phyloP scores from a whole-genome alignment of 2,888 invertebrate genomes.

The Dascillus cervinus region DNA sequence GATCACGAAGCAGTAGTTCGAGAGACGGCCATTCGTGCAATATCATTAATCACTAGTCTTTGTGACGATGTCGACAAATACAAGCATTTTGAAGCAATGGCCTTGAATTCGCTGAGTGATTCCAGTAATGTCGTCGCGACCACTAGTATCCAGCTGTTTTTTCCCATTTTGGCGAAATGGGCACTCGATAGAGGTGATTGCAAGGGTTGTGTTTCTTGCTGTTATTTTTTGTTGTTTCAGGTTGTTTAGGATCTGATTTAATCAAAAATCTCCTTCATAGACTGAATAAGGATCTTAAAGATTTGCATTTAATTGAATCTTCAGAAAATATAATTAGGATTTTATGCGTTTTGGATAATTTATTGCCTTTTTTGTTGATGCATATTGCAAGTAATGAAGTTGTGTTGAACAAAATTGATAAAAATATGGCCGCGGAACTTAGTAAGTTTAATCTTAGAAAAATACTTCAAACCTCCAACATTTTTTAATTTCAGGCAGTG shows the following conservation, averaged over 20 bases:
- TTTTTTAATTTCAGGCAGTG: slow-evolving; percentile 43
- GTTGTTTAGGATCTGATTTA: slow-evolving; percentile 48
- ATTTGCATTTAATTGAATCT: slow-evolving; percentile 23
- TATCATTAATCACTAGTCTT: slow-evolving; percentile 54
- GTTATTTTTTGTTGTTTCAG: slow-evolving; percentile 26
- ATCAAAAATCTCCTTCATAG: slow-evolving; percentile 38
- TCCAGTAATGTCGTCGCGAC: slow-evolving; percentile 47
- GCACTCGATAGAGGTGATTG: slow-evolving; percentile 40
- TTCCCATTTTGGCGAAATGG: slow-evolving; percentile 60
- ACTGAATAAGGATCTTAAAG: slow-evolving; percentile 33
- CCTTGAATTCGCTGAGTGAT: slow-evolving; percentile 52
- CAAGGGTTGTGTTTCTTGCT: background rate
- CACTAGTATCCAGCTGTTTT: slow-evolving; percentile 46
- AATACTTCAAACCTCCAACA: too few relatives aligned
- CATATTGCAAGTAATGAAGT: slow-evolving; percentile 33
- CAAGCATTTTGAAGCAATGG: slow-evolving; percentile 51
- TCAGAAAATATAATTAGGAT: slow-evolving; percentile 32
- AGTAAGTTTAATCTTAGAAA: slow-evolving; percentile 29
- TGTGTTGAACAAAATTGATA: slow-evolving; percentile 32
- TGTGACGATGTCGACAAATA: slow-evolving; percentile 61
- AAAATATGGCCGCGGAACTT: slow-evolving; percentile 33
- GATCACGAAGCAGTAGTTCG: slow-evolving; percentile 57
- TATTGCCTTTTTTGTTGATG: slow-evolving; percentile 40
- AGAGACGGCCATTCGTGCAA: slow-evolving; percentile 52
- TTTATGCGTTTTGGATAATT: slow-evolving; percentile 34